Evolutionary conservation across 2,113 vertebrate species (phyloP), one percentile per base, ranked within the genome.

Genomic region (Aegithalos caudatus): DNA sequence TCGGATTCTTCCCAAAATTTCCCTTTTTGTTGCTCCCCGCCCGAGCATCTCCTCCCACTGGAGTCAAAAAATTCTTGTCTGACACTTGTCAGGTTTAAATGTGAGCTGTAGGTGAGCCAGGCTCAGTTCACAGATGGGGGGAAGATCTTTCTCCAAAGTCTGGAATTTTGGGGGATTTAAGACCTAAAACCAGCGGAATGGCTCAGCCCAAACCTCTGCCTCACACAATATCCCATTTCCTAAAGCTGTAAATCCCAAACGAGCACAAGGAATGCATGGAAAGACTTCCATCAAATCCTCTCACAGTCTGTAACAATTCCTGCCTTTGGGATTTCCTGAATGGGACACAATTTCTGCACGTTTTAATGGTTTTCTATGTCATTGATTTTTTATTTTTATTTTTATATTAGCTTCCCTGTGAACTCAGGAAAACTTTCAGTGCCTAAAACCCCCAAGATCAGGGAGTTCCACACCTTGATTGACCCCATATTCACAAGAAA

Each of bases 161-260:
- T 15, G 50, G 61, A 7, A 29, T 78, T 69, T 9, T 3, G 50
- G 62, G 53, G 85, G 71, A 22, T 88, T 95, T 51, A 44, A 50
- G 57, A 61, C 24, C 28, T 38, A 67, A 92, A 92, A 54, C 1
- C 82, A 76, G 54, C 7, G 7, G 82, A 88, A 64, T 1, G 22
- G 65, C 29, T 79, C 82, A 47, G 74, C 77, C 74, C 66, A 88
- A 80, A 53, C 40, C 78, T 72, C 62, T 47, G 42, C 66, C 86
- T 95, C 57, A 61, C 88, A 7, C 88, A 88, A 69, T 88, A 95
- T 96, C 91, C 58, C 53, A n/a, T 96, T 96, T 94, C 96, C 77
- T 72, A 67, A 64, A 64, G 66, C 31, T 83, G 53, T 24, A 72
- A 90, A 94, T 45, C 70, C 82, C 61, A 56, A 90, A 77, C 5